Evolutionary conservation across 1,140 invertebrate genomes (phyloP), one percentile per base, ranked within the genome.

Genomic region (Caerostris darwini): DNA sequence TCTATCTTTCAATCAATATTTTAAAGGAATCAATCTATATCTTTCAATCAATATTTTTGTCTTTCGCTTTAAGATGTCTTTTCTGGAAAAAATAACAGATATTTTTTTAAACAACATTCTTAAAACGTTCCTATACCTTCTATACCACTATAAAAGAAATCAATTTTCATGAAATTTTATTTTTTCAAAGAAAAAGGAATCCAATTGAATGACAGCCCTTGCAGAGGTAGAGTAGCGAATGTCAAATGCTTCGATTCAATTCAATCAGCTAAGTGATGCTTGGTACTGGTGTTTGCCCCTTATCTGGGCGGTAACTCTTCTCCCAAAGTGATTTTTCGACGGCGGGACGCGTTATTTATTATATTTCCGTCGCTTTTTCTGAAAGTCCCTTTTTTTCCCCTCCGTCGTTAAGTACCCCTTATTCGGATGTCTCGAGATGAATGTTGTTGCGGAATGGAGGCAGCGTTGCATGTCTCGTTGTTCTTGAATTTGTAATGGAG

Each of bases 261-360:
- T 67, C 64, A 67, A 67, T 67, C 64, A 67, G 64, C 64, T 67
- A 67, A 67, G 64, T 67, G 64, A 67, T 14, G 64, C 64, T 14
- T 67, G 64, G 61, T 14, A 6, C 64, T n/a, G 64, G 64, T 10
- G 4, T n/a, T 14, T 3, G n/a, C 3, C 3, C 12, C 64, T 67
- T 67, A 14, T 67, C n/a, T 5, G 34, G 34, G 34, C 34, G 34
- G 34, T 34, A 34, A 34, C 34, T 34, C 34, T 34, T 34, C 34
- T 34, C 34, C 34, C 34, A 34, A 34, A 34, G 34, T 34, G 34
- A 34, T 34, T 34, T 34, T 34, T 77, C 61, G 61, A 17, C 61
- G 61, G 14, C 61, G 10, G 50, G 71, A 77, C 34, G 71, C 34
- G 71, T 77, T 77, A 77, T 77, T 77, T 77, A 77, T 77, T 34